These are phyloP conservation scores for Phoeniculus purpureus DNA, from an alignment of 2,797 vertebrate species.

Conservation along the genomic window DNA sequence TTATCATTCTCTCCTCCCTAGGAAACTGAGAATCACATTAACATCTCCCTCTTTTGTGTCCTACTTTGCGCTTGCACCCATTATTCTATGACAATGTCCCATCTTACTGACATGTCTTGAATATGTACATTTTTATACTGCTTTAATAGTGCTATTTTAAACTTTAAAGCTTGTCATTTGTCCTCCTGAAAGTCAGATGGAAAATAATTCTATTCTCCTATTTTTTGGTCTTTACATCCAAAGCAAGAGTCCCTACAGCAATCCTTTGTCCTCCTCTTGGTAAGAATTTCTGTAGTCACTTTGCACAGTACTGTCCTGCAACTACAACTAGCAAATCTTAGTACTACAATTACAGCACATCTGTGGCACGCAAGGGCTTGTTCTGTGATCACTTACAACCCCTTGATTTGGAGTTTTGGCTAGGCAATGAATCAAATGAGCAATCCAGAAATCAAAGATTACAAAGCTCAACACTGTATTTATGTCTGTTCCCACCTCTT, in stretches of 20 bases:
- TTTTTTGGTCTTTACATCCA: conserved; percentile 42
- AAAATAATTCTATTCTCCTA: conserved; percentile 45
- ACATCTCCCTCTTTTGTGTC: conserved; percentile 4
- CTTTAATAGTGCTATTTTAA: conserved; percentile 70
- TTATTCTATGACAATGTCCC: conserved; percentile 60
- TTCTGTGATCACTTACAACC: background rate
- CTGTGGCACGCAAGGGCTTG: background rate
- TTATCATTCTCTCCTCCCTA: conserved; percentile 38
- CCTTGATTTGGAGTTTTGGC: background rate
- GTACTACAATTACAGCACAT: background rate
- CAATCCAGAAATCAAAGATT: background rate
- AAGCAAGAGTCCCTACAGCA: conserved; percentile 9
- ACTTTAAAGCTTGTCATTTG: conserved; percentile 62
- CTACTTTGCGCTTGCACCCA: conserved; percentile 42
- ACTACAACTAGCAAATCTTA: background rate
- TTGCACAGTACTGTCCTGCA: background rate
- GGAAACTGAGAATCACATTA: conserved; percentile 48
- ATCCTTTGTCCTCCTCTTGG: background rate
- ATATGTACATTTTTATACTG: conserved; percentile 67
- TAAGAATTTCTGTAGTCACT: background rate
- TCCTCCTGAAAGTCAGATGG: conserved; percentile 59
- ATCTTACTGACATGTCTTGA: conserved; percentile 56
- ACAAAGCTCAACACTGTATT: background rate
- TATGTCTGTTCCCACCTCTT: background rate
- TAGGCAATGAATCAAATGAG: background rate